A percentile compares a stretch with the other conserved stretches of the same genome.
Conservation (phyloP, 2,797 vertebrate genomes). For the Kryptolebias ocellatus region DNA sequence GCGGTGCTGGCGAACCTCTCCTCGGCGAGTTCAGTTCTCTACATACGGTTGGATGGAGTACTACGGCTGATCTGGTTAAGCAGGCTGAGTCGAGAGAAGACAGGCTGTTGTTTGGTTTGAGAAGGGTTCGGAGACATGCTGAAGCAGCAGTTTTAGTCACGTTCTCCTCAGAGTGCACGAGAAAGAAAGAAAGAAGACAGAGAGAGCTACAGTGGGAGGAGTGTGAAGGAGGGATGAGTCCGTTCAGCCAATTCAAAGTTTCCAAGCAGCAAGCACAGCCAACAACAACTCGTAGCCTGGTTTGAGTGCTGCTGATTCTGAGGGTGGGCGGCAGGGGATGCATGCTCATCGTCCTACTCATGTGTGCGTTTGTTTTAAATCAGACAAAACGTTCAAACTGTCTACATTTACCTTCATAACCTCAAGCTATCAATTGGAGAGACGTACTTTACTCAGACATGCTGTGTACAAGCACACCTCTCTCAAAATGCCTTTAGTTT, state of each 20-base stretch:
- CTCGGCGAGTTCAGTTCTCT: constrained; percentile 80
- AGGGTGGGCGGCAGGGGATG: constrained; percentile 22
- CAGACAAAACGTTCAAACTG: too few relatives aligned
- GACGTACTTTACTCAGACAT: constrained; percentile 20
- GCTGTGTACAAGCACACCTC: constrained; percentile 63
- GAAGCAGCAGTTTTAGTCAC: constrained; percentile 76
- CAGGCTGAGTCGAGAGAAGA: constrained; percentile 69
- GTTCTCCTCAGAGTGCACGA: constrained; percentile 74
- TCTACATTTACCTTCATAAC: constrained; percentile 12
- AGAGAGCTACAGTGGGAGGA: constrained; percentile 63
- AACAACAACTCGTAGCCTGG: constrained; percentile 71
- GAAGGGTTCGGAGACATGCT: constrained; percentile 78
- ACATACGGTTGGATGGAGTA: constrained; percentile 72
- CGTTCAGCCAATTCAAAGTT: constrained; percentile 80
- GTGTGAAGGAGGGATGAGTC: constrained; percentile 71
- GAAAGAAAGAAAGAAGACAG: constrained; percentile 56
- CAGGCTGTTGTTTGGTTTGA: constrained; percentile 67
- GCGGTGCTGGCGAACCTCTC: constrained; percentile 2
- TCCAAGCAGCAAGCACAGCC: constrained; percentile 85
- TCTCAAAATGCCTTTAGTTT: constrained; percentile 1
- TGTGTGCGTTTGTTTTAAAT: not conserved
- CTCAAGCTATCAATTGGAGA: constrained; percentile 17
- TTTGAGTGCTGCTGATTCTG: constrained; percentile 60
- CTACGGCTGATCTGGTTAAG: constrained; percentile 67
- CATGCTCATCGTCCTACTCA: constrained; percentile 71